These are phyloP conservation scores for Lutjanus erythropterus DNA, from an alignment of 2,113 vertebrate genomes.

Conservation along the genomic window DNA sequence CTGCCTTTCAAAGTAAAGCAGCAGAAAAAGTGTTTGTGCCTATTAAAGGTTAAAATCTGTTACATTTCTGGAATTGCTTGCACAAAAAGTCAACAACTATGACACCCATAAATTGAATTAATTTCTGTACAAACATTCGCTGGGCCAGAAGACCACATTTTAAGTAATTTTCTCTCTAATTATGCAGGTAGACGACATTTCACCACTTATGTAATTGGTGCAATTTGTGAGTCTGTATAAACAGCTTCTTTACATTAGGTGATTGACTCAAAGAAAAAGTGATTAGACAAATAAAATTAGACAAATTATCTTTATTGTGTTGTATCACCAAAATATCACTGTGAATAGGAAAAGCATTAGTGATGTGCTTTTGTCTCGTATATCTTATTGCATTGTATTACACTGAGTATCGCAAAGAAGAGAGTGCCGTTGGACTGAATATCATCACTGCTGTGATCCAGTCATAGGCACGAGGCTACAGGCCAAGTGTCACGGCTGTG, in stretches of 20 bases:
- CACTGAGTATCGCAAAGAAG: no score
- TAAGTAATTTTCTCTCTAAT: not conserved
- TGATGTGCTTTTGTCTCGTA: no score
- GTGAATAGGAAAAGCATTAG: not conserved
- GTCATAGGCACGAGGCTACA: no score
- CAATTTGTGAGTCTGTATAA: no score
- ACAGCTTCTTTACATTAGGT: not conserved
- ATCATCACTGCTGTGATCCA: no score
- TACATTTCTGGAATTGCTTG: not conserved
- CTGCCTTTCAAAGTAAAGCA: not conserved
- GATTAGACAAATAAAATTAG: not conserved
- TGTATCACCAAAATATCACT: not conserved
- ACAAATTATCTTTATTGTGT: not conserved
- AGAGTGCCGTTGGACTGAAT: no score
- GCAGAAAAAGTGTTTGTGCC: no score
- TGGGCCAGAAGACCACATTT: not conserved
- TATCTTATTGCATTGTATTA: not conserved
- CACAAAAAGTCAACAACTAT: not conserved
- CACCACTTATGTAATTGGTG: not conserved
- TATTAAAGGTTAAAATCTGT: not conserved
- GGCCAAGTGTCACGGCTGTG: no score
- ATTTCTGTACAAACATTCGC: not conserved
- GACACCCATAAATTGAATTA: not conserved
- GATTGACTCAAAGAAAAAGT: not conserved
- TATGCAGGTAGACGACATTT: not conserved